Percentiles rank a stretch among this genome's conserved stretches.
phyloP scores from a whole-genome alignment of 1,140 invertebrate genomes.

The Wiebesia pumilae region DNA sequence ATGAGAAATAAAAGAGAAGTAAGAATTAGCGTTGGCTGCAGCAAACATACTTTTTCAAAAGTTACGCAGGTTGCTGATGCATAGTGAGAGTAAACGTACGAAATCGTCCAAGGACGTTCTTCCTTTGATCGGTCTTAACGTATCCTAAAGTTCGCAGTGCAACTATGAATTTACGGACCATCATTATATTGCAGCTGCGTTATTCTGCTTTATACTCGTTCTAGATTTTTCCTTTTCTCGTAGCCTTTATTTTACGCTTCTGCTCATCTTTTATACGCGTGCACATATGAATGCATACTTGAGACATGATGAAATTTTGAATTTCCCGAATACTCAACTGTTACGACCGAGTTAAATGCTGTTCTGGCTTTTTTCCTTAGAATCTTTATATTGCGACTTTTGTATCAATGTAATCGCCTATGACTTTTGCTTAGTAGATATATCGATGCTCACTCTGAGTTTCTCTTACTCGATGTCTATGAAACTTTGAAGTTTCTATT shows the following conservation, averaged over 20 bases:
- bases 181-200: background rate
- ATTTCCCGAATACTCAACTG: constrained; percentile 18
- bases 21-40: no score
- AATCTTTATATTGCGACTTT: background rate
- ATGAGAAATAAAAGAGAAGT: no score
- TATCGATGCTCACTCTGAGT: background rate
- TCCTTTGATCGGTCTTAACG: background rate
- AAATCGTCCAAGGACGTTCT: background rate
- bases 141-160: background rate
- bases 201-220: constrained; percentile 20
- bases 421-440: background rate
- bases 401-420: background rate
- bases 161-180: background rate
- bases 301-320: constrained; percentile 39
- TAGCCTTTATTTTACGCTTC: constrained; percentile 27
- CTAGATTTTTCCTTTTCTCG: constrained; percentile 3
- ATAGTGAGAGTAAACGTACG: background rate
- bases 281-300: background rate
- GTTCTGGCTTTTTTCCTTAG: background rate
- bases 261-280: constrained; percentile 10
- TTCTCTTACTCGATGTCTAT: background rate
- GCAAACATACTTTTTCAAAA: background rate
- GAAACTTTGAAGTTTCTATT: constrained; percentile 45
- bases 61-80: background rate
- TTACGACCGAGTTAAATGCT: background rate